phyloP scores from a whole-genome alignment of 2,888 invertebrate genomes.

The Microplitis deprimator region DNA sequence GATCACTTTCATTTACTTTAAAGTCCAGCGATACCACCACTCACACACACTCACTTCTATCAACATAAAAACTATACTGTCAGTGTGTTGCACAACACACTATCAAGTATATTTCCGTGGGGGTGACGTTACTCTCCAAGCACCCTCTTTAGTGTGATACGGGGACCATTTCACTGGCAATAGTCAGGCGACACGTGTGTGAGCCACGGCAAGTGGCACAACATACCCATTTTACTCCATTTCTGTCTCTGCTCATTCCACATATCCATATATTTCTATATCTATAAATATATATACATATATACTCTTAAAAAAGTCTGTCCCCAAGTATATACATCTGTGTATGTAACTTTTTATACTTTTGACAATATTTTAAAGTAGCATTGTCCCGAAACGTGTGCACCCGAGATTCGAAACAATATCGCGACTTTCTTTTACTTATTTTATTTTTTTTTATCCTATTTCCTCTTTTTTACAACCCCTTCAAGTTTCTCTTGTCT shows the following conservation, averaged over 20 bases:
- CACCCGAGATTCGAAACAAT: conserved; percentile 64
- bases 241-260: not conserved
- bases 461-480: conserved; percentile 41
- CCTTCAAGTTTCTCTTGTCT: conserved; percentile 39
- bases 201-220: conserved; percentile 65
- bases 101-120: not conserved
- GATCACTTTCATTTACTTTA: conserved; percentile 67
- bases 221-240: conserved; percentile 48
- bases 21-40: conserved; percentile 52
- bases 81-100: no score
- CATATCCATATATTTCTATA: no score
- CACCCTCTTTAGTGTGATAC: conserved; percentile 19
- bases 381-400: conserved; percentile 61
- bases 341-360: conserved; percentile 61
- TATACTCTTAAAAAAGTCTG: not conserved
- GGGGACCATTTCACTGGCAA: conserved; percentile 49
- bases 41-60: no score
- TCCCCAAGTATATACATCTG: conserved; percentile 31
- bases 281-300: not conserved
- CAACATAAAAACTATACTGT: no score
- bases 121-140: not conserved
- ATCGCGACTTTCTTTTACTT: conserved; percentile 54
- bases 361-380: conserved; percentile 69
- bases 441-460: conserved; percentile 36
- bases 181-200: conserved; percentile 65